A percentile compares a stretch with the other conserved stretches of the same genome.
Conservation (phyloP, 2,797 vertebrate species). For the Sebastes trivittatus region DNA sequence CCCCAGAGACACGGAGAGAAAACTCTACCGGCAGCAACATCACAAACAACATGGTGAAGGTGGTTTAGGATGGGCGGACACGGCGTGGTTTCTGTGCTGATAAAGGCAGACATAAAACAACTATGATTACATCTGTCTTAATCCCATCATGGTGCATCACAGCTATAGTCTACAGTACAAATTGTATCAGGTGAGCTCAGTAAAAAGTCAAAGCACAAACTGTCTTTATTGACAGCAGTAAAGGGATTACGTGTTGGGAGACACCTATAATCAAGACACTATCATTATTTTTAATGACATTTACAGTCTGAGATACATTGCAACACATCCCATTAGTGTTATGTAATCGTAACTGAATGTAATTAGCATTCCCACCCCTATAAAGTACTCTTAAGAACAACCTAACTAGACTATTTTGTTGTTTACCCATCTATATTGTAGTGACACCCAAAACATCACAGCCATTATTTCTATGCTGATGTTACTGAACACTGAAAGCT, state of each 20-base stretch:
- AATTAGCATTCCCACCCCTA: not conserved
- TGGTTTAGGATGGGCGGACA: too few relatives aligned
- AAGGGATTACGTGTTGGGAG: constrained; percentile 13
- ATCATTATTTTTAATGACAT: constrained; percentile 6
- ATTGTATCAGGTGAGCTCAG: not conserved
- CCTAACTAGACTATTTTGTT: not conserved
- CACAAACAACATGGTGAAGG: not conserved
- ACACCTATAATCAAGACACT: not conserved
- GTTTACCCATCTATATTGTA: not conserved
- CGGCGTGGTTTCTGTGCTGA: not conserved
- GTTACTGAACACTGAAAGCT: not conserved
- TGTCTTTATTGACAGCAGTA: constrained; percentile 40
- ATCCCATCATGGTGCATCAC: not conserved
- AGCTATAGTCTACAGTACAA: not conserved
- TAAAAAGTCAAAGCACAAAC: constrained; percentile 54
- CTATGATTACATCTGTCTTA: not conserved
- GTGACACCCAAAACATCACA: not conserved
- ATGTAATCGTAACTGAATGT: not conserved
- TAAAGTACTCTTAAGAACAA: not conserved
- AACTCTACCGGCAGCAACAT: not conserved
- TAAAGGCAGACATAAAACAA: not conserved
- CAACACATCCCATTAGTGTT: not conserved
- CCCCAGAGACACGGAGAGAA: constrained; percentile 3
- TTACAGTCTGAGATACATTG: not conserved
- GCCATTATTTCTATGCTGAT: not conserved